phyloP scores from a whole-genome alignment of 2,888 invertebrate genomes.

The Magallana nippona region DNA sequence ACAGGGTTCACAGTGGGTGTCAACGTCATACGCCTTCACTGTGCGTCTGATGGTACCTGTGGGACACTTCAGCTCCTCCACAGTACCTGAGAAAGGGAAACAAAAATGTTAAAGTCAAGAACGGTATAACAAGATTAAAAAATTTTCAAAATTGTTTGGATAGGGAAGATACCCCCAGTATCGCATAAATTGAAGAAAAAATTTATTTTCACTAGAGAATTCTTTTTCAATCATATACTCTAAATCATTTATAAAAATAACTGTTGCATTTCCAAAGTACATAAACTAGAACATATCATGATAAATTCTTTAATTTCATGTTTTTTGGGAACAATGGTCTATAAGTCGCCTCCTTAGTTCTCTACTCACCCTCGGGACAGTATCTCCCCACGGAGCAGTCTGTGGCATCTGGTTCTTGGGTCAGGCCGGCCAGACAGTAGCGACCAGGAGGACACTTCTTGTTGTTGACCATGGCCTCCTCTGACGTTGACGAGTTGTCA shows the following conservation, averaged over 20 bases:
- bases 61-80: slow-evolving; percentile 76
- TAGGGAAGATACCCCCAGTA: too few relatives aligned
- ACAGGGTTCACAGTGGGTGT: slow-evolving; percentile 74
- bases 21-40: slow-evolving; percentile 63
- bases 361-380: slow-evolving; percentile 73
- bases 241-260: too few relatives aligned
- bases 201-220: too few relatives aligned
- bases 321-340: too few relatives aligned
- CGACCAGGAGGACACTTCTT: slow-evolving; percentile 75
- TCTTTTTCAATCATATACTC: too few relatives aligned
- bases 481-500: slow-evolving; percentile 76
- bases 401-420: slow-evolving; percentile 60
- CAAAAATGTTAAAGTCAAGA: not conserved
- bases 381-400: slow-evolving; percentile 70
- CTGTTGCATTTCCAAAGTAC: too few relatives aligned
- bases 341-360: too few relatives aligned
- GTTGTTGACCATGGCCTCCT: slow-evolving; percentile 71
- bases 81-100: slow-evolving; percentile 68
- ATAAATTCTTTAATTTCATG: too few relatives aligned
- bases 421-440: slow-evolving; percentile 70
- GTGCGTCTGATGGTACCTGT: slow-evolving; percentile 74
- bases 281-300: too few relatives aligned
- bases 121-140: too few relatives aligned
- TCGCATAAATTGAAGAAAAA: too few relatives aligned
- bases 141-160: too few relatives aligned